Evolutionary conservation across 2,797 vertebrate species (phyloP).

Genomic region (Paratrypauchen microcephalus): DNA sequence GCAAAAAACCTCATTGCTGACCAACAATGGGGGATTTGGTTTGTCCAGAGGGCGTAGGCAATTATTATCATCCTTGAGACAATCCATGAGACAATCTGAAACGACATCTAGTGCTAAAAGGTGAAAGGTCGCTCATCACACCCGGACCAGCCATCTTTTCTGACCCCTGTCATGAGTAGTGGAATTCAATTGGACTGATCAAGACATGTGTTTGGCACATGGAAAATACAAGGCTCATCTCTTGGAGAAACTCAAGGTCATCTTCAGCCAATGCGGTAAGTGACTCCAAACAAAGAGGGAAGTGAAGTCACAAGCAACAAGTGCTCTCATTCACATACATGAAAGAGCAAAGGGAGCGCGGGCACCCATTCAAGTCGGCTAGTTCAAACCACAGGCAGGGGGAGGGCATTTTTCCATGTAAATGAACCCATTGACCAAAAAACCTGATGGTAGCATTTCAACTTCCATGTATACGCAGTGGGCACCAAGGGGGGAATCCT

Average conservation of each 20-base stretch:
- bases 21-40: constrained; percentile 44
- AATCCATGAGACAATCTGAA: constrained; percentile 50
- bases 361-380: constrained; percentile 69
- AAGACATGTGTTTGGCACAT: constrained; percentile 18
- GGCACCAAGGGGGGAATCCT: constrained; percentile 63
- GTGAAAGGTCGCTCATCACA: constrained; percentile 56
- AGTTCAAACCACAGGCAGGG: constrained; percentile 67
- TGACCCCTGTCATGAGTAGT: constrained; percentile 57
- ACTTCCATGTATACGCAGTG: constrained; percentile 69
- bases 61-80: constrained; percentile 58
- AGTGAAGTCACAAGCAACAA: constrained; percentile 78
- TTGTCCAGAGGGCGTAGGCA: constrained; percentile 31
- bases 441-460: constrained; percentile 64
- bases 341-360: constrained; percentile 71
- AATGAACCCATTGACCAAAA: constrained; percentile 72
- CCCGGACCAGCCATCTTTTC: constrained; percentile 37
- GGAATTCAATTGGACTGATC: constrained; percentile 40
- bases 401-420: constrained; percentile 74
- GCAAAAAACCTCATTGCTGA: too few species aligned
- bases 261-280: constrained; percentile 62
- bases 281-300: constrained; percentile 74
- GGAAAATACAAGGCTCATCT: constrained; percentile 24
- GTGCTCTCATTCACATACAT: constrained; percentile 75
- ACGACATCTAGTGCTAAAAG: constrained; percentile 45
- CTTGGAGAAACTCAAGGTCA: constrained; percentile 60